These are phyloP conservation scores for Tringa solitaria DNA, from an alignment of 2,113 vertebrate genomes.

Conservation along the genomic window DNA sequence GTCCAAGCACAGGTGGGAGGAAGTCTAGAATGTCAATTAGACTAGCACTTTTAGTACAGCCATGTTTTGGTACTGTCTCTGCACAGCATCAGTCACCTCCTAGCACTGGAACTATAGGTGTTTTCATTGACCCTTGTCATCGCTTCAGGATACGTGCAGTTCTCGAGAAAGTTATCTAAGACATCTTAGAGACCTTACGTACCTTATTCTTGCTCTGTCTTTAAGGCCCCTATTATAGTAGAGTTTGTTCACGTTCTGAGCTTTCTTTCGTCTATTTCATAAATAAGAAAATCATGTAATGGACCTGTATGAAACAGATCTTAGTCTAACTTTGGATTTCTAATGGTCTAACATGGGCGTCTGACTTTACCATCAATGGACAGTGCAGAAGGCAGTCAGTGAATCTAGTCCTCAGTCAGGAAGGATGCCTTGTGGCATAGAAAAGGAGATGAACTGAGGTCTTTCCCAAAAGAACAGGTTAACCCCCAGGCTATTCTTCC, in stretches of 20 bases:
- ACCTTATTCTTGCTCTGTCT: not conserved
- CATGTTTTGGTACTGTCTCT: not conserved
- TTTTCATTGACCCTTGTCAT: not conserved
- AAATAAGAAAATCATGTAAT: not conserved
- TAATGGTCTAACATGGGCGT: not conserved
- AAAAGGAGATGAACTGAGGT: not conserved
- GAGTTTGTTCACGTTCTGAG: not conserved
- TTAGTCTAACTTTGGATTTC: not conserved
- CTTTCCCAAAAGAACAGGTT: not conserved
- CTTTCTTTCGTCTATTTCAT: not conserved
- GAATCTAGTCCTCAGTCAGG: not conserved
- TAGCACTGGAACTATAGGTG: not conserved
- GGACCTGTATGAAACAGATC: not conserved
- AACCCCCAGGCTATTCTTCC: not conserved
- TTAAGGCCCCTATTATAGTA: not conserved
- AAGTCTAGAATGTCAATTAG: not conserved
- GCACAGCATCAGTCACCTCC: fast-evolving
- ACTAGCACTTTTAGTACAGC: not conserved
- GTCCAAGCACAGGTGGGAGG: not conserved
- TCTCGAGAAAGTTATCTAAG: not conserved
- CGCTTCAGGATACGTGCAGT: not conserved
- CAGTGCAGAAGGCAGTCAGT: not conserved
- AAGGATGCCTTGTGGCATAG: not conserved
- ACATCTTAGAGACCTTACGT: not conserved
- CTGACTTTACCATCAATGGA: not conserved